Evolutionary conservation across 2,113 vertebrate genomes (phyloP), one percentile per base, ranked within the genome.

Genomic region (Leiothrix lutea): DNA sequence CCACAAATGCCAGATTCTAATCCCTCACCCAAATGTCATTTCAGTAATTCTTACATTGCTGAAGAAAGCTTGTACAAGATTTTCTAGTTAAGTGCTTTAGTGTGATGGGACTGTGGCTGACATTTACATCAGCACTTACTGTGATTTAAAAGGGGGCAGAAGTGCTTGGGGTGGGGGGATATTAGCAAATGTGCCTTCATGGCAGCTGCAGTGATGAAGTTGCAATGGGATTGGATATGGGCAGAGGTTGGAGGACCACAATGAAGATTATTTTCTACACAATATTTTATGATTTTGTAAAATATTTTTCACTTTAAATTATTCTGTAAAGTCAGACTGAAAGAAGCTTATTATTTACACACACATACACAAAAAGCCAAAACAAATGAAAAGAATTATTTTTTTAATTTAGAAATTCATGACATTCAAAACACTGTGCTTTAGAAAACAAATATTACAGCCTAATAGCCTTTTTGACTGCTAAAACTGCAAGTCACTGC

Each of bases 401-500:
- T 28, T 88, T 88, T 73, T 21, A 16, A 53, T 85, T 90, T 67
- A 72, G 8, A 87, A 85, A 48, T 72, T 21, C 57, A 5, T 80
- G 36, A 80, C 18, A 67, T 44, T 82, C 35, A 60, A 94, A 92
- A 73, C 47, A 71, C 28, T 64, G 6, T 35, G 33, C 54, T 92
- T 95, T 74, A 91, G 31, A 77, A 95, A 80, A 69, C 23, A 28
- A 44, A 8, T 91, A 45, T 29, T 80, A 64, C 25, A 78, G 50
- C 8, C 60, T 53, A 89, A 81, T 44, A 80, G 93, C 42, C 80
- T 92, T 82, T 88, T 79, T 94, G 35, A 74, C 47, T 91, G 51
- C 56, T 94, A 79, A 93, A 93, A 91, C 75, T 90, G 88, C 89
- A 90, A 92, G 83, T 91, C 93, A 87, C 48, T 1, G 0, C 86